phyloP scores from a whole-genome alignment of 92 coral and sea anemone species.

The Phenganax stokvisi region DNA sequence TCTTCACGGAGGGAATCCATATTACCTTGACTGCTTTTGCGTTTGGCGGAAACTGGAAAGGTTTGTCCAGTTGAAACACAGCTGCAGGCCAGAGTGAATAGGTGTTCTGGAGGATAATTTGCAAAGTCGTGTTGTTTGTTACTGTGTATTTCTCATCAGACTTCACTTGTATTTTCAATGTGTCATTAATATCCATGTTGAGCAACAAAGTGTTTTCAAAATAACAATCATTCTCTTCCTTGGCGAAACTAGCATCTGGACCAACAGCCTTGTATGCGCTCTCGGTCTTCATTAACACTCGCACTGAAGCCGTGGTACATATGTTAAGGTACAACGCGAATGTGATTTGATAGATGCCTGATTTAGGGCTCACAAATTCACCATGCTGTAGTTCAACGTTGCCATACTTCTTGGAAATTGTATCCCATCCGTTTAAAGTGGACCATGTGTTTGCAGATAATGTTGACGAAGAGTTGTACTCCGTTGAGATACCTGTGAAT shows the following conservation, averaged over 20 bases:
- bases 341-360: not conserved
- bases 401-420: not conserved
- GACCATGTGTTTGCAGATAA: conserved; percentile 4
- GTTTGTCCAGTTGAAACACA: not conserved
- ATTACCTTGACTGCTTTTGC: not conserved
- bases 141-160: conserved; percentile 5
- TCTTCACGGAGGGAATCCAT: not conserved
- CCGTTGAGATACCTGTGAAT: not conserved
- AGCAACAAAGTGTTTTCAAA: not conserved
- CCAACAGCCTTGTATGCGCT: not conserved
- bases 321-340: not conserved
- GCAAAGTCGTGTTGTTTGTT: not conserved
- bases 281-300: not conserved
- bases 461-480: not conserved
- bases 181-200: not conserved
- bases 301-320: not conserved
- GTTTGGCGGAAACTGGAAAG: not conserved
- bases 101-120: not conserved
- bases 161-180: not conserved
- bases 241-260: not conserved
- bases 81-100: conserved; percentile 12
- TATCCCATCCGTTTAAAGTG: not conserved
- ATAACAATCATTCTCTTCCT: conserved; percentile 6
- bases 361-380: not conserved
- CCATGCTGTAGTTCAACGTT: not conserved